Evolutionary conservation across 2,113 vertebrate species (phyloP).

Genomic region (Dasypus novemcinctus): DNA sequence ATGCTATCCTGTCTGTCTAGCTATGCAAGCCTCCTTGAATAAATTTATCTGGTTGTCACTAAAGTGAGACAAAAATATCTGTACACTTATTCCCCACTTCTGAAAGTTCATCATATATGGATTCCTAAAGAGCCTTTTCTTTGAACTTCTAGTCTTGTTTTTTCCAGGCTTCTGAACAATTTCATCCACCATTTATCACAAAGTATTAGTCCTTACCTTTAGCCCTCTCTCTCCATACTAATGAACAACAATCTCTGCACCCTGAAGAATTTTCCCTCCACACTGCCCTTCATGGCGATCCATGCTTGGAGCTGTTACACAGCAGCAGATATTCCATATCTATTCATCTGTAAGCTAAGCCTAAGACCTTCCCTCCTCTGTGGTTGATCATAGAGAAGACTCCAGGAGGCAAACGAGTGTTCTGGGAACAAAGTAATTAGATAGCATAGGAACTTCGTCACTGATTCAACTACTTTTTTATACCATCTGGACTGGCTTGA

Average conservation of each 20-base stretch:
- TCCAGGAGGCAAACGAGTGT: not conserved
- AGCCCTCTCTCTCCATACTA: not conserved
- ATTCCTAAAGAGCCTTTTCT: not conserved
- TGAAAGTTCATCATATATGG: not conserved
- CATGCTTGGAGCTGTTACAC: not conserved
- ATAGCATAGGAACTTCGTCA: not conserved
- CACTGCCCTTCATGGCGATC: not conserved
- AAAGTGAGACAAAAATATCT: not conserved
- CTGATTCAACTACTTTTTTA: not conserved
- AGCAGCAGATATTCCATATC: not conserved
- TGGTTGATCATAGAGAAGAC: not conserved
- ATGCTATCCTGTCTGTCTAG: not conserved
- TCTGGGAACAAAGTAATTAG: not conserved
- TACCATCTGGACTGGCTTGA: not conserved
- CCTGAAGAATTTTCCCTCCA: not conserved
- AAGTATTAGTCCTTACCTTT: not conserved
- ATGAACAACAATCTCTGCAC: not conserved
- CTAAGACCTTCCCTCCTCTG: not conserved
- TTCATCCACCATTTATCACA: not conserved
- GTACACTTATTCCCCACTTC: not conserved
- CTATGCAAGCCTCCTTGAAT: not conserved
- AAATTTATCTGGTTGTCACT: not conserved
- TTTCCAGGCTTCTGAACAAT: not conserved
- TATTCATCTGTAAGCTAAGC: not conserved
- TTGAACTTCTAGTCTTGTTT: not conserved